Evolutionary conservation across 2,888 invertebrate genomes (phyloP).

Genomic region (Dynastes grantii): DNA sequence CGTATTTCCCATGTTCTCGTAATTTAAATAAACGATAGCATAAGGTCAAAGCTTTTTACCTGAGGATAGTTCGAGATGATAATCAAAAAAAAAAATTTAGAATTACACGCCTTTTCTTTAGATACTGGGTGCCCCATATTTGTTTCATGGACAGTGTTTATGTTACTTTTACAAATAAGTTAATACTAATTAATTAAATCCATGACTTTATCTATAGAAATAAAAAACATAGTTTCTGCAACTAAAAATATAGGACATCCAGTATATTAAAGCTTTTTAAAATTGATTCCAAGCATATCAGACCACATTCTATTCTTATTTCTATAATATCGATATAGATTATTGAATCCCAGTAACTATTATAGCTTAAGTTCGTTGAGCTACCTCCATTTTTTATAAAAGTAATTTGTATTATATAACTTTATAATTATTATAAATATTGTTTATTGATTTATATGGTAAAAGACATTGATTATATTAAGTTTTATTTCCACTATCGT

Average conservation of each 20-base stretch:
- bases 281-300: neutral
- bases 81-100: no score
- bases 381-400: slow-evolving; percentile 23
- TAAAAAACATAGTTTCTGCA: neutral
- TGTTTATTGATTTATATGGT: no score
- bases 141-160: no score
- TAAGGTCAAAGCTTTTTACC: no score
- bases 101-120: no score
- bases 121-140: no score
- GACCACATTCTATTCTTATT: neutral
- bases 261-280: neutral
- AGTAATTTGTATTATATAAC: neutral
- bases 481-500: no score
- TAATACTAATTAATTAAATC: neutral
- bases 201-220: neutral
- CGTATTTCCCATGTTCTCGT: neutral
- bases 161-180: no score
- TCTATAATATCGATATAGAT: neutral
- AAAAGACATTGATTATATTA: no score
- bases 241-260: neutral
- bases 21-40: neutral
- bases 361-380: neutral
- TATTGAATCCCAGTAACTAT: neutral
- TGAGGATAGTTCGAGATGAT: no score
- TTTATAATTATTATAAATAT: no score